A percentile compares a stretch with the other conserved stretches of the same genome.
Conservation (phyloP, 2,797 vertebrate genomes). For the Ctenosaura bakeri region DNA sequence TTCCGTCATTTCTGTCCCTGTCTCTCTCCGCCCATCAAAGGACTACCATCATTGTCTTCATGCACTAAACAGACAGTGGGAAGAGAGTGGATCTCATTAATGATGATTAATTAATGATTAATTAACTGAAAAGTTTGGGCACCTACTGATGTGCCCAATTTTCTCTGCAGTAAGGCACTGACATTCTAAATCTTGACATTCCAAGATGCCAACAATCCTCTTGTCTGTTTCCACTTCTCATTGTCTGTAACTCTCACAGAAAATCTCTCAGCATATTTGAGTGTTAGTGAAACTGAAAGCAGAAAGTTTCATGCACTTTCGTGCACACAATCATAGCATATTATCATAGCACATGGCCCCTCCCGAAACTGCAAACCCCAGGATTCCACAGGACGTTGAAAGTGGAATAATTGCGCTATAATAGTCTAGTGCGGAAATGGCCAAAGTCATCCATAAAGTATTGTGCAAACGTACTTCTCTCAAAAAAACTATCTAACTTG, state of each 20-base stretch:
- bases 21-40: no score
- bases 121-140: not conserved
- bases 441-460: not conserved
- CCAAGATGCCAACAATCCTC: not conserved
- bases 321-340: not conserved
- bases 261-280: not conserved
- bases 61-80: no score
- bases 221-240: not conserved
- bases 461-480: not conserved
- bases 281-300: not conserved
- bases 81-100: no score
- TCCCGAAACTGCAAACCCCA: no score
- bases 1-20: no score
- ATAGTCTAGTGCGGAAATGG: no score
- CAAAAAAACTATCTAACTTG: not conserved
- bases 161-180: not conserved
- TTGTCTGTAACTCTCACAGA: not conserved
- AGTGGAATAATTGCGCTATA: no score
- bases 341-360: constrained; percentile 5
- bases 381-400: no score
- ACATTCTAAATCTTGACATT: not conserved
- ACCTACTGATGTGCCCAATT: not conserved
- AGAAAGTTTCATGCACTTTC: not conserved
- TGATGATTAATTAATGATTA: no score
- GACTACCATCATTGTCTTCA: no score